Base-by-base conservation (phyloP, 2,888 invertebrate genomes). In the Parnassius mnemosyne region DNA sequence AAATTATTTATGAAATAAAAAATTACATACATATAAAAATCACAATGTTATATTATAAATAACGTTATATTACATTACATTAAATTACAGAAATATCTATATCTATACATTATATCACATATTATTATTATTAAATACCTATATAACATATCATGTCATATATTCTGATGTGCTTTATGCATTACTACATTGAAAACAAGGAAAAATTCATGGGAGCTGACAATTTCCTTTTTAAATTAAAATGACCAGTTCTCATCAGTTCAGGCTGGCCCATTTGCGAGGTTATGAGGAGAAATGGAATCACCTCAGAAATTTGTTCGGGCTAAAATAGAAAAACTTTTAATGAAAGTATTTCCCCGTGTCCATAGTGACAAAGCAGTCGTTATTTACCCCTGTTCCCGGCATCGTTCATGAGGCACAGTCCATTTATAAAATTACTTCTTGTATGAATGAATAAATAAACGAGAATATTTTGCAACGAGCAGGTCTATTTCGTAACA, bases 371-470 rank as follows among this genome's bases (percentile, higher is more conserved):
- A 63, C 63, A 57, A 49, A 49, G 52, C 53, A 50, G 44, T 62
- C 34, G 57, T 54, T 16, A 13, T 41, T 50, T 34, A 43, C 50
- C 34, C 34, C 34, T 10, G 34, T 25, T 25, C 53, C 49, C 53
- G 20, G 53, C 42, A 9, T n/a, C 47, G 47, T 41, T n/a, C 2
- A 47, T 43, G 55, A 10, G 10, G 53, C 47, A 42, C 41, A 47
- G 57, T 63, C 77, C 81, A 81, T 83, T 81, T 81, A 81, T 79
- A 76, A 79, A 79, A 84, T 82, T 80, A 81, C 79, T 80, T 79
- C 78, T 76, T 73, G 69, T 71, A 72, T 74, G 71, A 75, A 64
- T 69, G 67, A 67, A 76, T 77, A 71, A 73, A 73, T 76, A 76
- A 76, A 74, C 73, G 71, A 78, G 71, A 72, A 66, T 70, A 68